phyloP scores from a whole-genome alignment of 1,140 invertebrate species.

The Alviniconcha marisindica region DNA sequence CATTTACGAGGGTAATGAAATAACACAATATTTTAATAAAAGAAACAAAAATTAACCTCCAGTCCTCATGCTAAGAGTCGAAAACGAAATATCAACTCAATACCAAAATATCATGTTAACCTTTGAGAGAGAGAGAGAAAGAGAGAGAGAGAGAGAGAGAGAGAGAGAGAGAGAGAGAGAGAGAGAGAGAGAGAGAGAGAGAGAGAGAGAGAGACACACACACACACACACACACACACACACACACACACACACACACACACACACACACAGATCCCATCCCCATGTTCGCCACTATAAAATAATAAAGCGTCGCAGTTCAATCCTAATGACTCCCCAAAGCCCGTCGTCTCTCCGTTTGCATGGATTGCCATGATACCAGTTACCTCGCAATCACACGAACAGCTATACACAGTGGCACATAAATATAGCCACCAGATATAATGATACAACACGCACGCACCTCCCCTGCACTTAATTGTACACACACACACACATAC shows the following conservation, averaged over 20 bases:
- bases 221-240: not conserved
- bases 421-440: no score
- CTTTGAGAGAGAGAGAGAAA: not conserved
- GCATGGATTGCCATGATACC: no score
- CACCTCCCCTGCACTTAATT: no score
- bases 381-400: not conserved
- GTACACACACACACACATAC: no score
- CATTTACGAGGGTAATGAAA: no score
- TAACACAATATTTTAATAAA: no score
- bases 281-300: not conserved
- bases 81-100: no score
- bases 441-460: no score
- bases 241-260: not conserved
- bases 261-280: not conserved
- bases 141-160: no score
- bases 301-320: not conserved
- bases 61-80: not conserved
- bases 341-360: no score
- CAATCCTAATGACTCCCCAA: not conserved
- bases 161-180: no score
- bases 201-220: not conserved
- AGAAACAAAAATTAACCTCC: not conserved
- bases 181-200: constrained; percentile 9
- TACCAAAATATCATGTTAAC: not conserved
- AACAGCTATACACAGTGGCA: not conserved